Evolutionary conservation across 2,888 invertebrate species (phyloP).

Genomic region (Panopea generosa): DNA sequence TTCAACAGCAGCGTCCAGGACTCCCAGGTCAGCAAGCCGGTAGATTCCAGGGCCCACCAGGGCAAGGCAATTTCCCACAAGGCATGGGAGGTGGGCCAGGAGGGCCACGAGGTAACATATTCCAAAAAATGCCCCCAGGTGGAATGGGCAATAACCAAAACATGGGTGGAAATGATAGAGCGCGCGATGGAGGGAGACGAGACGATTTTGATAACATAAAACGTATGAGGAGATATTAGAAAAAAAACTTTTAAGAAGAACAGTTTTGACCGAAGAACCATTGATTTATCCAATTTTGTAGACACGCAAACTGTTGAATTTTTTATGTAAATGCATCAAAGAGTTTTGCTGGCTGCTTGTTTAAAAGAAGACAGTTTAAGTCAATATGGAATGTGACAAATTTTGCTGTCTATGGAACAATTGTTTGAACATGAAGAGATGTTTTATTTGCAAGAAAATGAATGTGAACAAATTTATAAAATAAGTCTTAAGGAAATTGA

Average conservation of each 20-base stretch:
- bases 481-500: too few relatives aligned
- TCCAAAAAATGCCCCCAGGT: slow-evolving; percentile 37
- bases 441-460: too few relatives aligned
- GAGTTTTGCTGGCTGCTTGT: too few relatives aligned
- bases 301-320: too few relatives aligned
- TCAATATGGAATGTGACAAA: too few relatives aligned
- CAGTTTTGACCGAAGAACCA: too few relatives aligned
- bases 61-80: slow-evolving; percentile 49
- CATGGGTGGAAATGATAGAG: slow-evolving; percentile 47
- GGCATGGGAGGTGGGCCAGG: slow-evolving; percentile 51
- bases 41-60: slow-evolving; percentile 54
- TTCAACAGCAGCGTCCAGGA: slow-evolving; percentile 52
- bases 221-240: slow-evolving; percentile 60
- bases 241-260: slow-evolving; percentile 1
- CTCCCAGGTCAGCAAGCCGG: slow-evolving; percentile 47
- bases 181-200: slow-evolving; percentile 29
- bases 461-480: too few relatives aligned
- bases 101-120: slow-evolving; percentile 50
- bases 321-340: too few relatives aligned
- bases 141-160: slow-evolving; percentile 44
- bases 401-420: too few relatives aligned
- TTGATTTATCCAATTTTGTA: too few relatives aligned
- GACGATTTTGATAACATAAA: slow-evolving; percentile 57
- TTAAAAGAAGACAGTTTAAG: too few relatives aligned
- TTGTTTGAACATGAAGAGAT: too few relatives aligned